These are phyloP conservation scores for Montipora sp. DNA, from an alignment of 64 coral and sea anemone species.

Conservation along the genomic window DNA sequence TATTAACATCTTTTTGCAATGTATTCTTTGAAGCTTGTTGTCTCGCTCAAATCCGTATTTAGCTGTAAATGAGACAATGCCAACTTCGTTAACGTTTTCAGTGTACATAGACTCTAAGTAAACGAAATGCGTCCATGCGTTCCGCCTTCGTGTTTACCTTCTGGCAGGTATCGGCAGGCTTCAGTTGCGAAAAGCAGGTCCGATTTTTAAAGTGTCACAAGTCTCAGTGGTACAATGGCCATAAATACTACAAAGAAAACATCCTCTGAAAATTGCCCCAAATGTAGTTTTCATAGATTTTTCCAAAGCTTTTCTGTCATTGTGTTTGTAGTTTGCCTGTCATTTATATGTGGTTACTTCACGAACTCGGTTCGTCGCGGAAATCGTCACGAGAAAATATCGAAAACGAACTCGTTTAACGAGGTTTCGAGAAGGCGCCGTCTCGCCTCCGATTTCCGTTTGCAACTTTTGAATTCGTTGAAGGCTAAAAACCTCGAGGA, in stretches of 20 bases:
- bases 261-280: neutral
- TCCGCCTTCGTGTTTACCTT: neutral
- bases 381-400: neutral
- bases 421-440: neutral
- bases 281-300: neutral
- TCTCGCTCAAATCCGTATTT: no score
- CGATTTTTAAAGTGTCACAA: neutral
- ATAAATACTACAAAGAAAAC: neutral
- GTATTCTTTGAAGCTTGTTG: no score
- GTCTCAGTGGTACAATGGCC: neutral
- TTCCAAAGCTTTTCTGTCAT: neutral
- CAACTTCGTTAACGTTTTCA: no score
- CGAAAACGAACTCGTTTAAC: neutral
- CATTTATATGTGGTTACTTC: neutral
- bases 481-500: slow-evolving; percentile 26
- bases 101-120: neutral
- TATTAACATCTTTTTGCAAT: no score
- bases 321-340: neutral
- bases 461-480: slow-evolving; percentile 23
- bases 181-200: neutral
- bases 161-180: neutral
- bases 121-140: neutral
- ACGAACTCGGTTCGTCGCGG: neutral
- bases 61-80: neutral
- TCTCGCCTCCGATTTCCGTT: neutral